Percentiles rank a stretch among this genome's conserved stretches.
Evolutionary conservation across 2,888 invertebrate species (phyloP).

Genomic region (Pterobdella sp.): DNA sequence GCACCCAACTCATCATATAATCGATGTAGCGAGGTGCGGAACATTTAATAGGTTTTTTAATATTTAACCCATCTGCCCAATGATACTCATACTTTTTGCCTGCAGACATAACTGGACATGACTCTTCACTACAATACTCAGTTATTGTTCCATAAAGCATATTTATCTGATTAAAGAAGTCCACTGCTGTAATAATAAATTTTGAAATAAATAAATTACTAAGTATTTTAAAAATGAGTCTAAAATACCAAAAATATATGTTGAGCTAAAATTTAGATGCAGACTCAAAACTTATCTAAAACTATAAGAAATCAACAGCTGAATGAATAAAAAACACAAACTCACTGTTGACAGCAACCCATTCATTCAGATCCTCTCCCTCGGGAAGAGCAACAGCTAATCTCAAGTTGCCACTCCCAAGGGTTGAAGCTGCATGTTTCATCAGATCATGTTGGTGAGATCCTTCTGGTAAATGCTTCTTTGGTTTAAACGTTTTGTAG

Average conservation of each 20-base stretch:
- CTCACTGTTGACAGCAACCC: slow-evolving; percentile 99
- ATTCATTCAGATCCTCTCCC: slow-evolving; percentile 97
- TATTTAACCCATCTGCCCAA: slow-evolving; percentile 97
- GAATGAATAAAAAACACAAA: slow-evolving; percentile 39
- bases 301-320: neutral
- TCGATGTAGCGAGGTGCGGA: slow-evolving; percentile 98
- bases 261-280: neutral
- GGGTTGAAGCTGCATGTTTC: slow-evolving; percentile 83
- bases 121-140: slow-evolving; percentile 96
- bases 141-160: slow-evolving; percentile 99
- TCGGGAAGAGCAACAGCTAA: slow-evolving; percentile 93
- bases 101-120: slow-evolving; percentile 95
- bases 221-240: neutral
- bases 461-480: slow-evolving; percentile 96
- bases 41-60: slow-evolving; percentile 94
- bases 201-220: neutral
- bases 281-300: no score
- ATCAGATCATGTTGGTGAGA: slow-evolving; percentile 97
- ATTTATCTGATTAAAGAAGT: slow-evolving; percentile 99
- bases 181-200: slow-evolving; percentile 72
- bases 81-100: slow-evolving; percentile 99
- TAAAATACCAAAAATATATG: neutral
- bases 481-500: slow-evolving; percentile 89
- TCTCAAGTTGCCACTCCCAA: slow-evolving; percentile 91
- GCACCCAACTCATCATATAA: slow-evolving; percentile 98